Evolutionary conservation across 2,888 invertebrate genomes (phyloP), one percentile per base, ranked within the genome.

Genomic region (Thereva nobilitata): DNA sequence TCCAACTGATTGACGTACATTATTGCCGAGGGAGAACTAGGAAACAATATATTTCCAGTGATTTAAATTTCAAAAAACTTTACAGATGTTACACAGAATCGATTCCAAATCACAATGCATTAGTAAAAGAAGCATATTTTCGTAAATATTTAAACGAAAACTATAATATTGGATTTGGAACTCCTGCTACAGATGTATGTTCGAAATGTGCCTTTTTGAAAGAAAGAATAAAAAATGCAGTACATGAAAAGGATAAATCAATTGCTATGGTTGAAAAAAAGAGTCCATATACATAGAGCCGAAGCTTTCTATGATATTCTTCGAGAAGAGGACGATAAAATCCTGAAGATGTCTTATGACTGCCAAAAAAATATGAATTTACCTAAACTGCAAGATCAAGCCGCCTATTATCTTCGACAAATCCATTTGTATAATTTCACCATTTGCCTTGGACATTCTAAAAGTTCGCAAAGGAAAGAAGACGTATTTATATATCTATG

Each of bases 111-210:
- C 42, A 42, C 7, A 42, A 42, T 42, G 7, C 10, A 10, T 1
- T 45, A n/a, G 45, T 45, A n/a, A 45, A 45, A 45, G 45, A 45
- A 45, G 3, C 45, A 45, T 45, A 45, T 10, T 45, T 45, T 45
- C 45, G 45, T n/a, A 45, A 5, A 45, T 45, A 45, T 4, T 5
- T 7, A 8, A n/a, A n/a, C 10, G 10, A 9, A n/a, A 45, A n/a
- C 10, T 4, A n/a, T n/a, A n/a, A n/a, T n/a, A n/a, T n/a, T 45
- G 45, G 45, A 45, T n/a, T 45, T 45, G 45, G 9, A 2, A 23
- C 23, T 23, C 23, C 23, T 23, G 23, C 23, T 23, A 23, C 23
- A 23, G 23, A 23, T 23, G 23, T 23, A 23, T 23, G 23, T 23
- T 23, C 23, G 23, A 23, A 23, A 23, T 23, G 23, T 23, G 23